Evolutionary conservation across 2,113 vertebrate genomes (phyloP), one percentile per base, ranked within the genome.

Genomic region (Theropithecus gelada): DNA sequence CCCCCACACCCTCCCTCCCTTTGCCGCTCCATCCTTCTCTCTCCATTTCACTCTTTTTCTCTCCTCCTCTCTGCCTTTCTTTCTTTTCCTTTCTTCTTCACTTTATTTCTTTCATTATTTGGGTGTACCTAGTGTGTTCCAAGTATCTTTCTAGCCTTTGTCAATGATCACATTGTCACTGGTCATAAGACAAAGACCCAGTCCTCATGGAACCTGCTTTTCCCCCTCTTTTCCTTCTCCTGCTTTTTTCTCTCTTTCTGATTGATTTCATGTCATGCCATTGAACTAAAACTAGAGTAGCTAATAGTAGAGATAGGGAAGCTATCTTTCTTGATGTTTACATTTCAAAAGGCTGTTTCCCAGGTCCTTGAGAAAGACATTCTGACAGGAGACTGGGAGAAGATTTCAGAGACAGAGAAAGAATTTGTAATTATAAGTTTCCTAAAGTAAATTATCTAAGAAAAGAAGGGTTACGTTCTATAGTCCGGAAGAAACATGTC

Each of bases 331-430:
- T 52, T 66, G 57, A 76, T 76, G 45, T 75, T 78, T n/a, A 12
- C 43, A 20, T 79, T 96, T 82, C 89, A 88, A 94, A 90, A 17
- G 14, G 18, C 50, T 94, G 25, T 7, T 38, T 84, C 48, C 16
- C 38, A 81, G 64, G 35, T 64, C 61, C 70, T 92, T 88, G 75
- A 88, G 88, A 75, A 92, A 92, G 78, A 88, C 12, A 82, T 8
- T 90, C 30, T 84, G 48, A 25, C 70, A 52, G 45, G 10, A 50
- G 17, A 4, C 38, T 79, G 12, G 52, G 43, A 55, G 80, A 90
- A 70, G n/a, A 93, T 78, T 38, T 97, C 82, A 43, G 55, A 6
- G 10, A 14, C 6, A 55, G 45, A 40, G n/a, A 50, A 55, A 81
- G 11, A 68, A 23, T 50, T 35, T 81, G 57, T 23, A 81, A 43